Evolutionary conservation across 2,113 vertebrate species (phyloP).

Genomic region (Cardinalis cardinalis): DNA sequence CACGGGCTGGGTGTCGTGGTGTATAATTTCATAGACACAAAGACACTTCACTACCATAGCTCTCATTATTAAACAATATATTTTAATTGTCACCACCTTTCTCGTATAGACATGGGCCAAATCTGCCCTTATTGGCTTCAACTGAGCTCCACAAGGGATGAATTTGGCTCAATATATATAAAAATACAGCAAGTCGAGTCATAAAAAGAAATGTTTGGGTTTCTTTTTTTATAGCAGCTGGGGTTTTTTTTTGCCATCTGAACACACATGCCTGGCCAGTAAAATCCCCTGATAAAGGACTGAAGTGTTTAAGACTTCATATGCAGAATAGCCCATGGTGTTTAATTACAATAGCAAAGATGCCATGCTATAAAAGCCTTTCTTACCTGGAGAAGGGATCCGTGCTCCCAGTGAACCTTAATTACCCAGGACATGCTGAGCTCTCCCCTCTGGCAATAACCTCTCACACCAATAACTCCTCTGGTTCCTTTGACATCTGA

Average conservation of each 20-base stretch:
- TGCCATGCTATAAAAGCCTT: conserved; percentile 34
- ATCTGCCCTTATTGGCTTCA: conserved; percentile 45
- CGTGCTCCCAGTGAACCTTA: conserved; percentile 35
- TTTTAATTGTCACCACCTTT: conserved; percentile 69
- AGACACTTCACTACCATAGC: conserved; percentile 52
- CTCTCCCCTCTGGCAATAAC: conserved; percentile 45
- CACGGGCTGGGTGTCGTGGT: conserved; percentile 31
- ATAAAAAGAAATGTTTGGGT: conserved; percentile 67
- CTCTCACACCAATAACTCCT: conserved; percentile 58
- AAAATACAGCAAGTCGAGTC: conserved; percentile 46
- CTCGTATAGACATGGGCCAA: conserved; percentile 47
- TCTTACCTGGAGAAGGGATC: conserved; percentile 62
- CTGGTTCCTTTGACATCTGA: conserved; percentile 28
- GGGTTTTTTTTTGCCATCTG: background rate
- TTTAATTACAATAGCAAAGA: conserved; percentile 58
- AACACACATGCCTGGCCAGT: conserved; percentile 54
- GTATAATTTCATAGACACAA: conserved; percentile 61
- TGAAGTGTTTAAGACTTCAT: conserved; percentile 52
- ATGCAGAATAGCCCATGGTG: conserved; percentile 46
- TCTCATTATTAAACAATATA: conserved; percentile 66
- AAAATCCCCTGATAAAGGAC: conserved; percentile 57
- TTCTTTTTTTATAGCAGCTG: conserved; percentile 57
- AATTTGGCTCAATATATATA: conserved; percentile 58
- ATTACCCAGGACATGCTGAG: conserved; percentile 46
- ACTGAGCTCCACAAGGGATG: conserved; percentile 46